phyloP scores from a whole-genome alignment of 2,888 invertebrate species.

The Eumerus sabulonum region DNA sequence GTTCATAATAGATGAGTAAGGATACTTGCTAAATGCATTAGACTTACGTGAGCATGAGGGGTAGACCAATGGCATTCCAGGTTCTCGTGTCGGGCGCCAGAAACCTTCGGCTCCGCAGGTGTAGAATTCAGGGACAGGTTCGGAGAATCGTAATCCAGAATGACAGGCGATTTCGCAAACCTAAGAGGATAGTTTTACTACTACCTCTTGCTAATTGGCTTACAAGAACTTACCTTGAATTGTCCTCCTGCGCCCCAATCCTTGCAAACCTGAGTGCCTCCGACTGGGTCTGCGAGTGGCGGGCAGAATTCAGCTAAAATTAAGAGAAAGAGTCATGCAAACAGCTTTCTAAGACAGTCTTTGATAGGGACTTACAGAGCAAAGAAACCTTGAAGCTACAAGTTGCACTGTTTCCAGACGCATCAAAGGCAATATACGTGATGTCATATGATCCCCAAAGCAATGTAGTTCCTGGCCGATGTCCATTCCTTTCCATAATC shows the following conservation, averaged over 20 bases:
- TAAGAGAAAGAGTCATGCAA: not conserved
- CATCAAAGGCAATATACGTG: conserved; percentile 95
- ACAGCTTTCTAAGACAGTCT: not conserved
- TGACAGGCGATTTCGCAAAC: conserved; percentile 95
- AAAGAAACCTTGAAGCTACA: conserved; percentile 96
- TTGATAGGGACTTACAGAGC: conserved; percentile 83
- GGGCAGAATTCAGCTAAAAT: conserved; percentile 93
- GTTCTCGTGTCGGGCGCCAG: conserved; percentile 94
- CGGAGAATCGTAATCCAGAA: conserved; percentile 92
- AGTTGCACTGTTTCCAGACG: conserved; percentile 93
- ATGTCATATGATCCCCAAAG: conserved; percentile 96
- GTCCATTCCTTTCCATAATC: conserved; percentile 91
- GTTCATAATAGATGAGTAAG: conserved; percentile 84
- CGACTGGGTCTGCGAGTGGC: conserved; percentile 91
- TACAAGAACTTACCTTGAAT: conserved; percentile 82
- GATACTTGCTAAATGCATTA: conserved; percentile 83
- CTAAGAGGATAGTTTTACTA: conserved; percentile 20
- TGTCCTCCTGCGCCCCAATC: conserved; percentile 98
- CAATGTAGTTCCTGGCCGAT: conserved; percentile 91
- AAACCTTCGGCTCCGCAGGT: conserved; percentile 99
- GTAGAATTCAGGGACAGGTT: conserved; percentile 96
- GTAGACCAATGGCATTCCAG: conserved; percentile 89
- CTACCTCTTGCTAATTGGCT: not conserved
- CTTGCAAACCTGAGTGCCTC: conserved; percentile 94
- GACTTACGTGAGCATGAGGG: conserved; percentile 94